phyloP scores from a whole-genome alignment of 1,140 invertebrate genomes.

The Triops cancriformis region DNA sequence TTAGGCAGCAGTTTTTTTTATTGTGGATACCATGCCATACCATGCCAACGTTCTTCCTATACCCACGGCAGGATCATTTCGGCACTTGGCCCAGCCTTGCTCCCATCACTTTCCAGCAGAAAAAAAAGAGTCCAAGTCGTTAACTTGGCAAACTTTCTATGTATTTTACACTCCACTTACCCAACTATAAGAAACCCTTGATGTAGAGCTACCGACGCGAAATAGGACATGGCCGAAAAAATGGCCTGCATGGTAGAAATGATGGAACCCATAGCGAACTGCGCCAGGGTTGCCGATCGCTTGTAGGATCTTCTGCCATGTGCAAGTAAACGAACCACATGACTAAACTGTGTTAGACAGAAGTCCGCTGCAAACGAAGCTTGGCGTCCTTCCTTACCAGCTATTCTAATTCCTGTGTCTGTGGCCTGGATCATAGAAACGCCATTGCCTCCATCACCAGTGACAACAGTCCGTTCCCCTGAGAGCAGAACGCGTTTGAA shows the following conservation, averaged over 20 bases:
- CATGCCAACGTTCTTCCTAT: too few relatives aligned
- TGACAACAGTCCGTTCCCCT: constrained; percentile 35
- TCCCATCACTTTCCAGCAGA: too few relatives aligned
- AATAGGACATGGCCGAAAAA: constrained; percentile 97
- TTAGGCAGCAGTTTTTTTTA: too few relatives aligned
- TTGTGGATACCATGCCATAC: too few relatives aligned
- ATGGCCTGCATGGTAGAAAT: constrained; percentile 99
- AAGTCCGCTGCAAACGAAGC: constrained; percentile 98
- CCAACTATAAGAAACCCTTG: constrained; percentile 98
- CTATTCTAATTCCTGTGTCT: constrained; percentile 93
- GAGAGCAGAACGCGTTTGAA: not conserved
- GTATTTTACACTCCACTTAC: constrained; percentile 42
- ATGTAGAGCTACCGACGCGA: constrained; percentile 93
- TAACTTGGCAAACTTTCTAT: constrained; percentile 21
- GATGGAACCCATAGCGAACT: constrained; percentile 98
- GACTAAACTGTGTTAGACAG: constrained; percentile 86
- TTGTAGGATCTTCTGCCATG: constrained; percentile 95
- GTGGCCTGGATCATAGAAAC: constrained; percentile 69
- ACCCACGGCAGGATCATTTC: too few relatives aligned
- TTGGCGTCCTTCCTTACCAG: constrained; percentile 76
- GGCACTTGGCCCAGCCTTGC: too few relatives aligned
- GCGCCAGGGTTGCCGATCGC: constrained; percentile 86
- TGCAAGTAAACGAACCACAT: constrained; percentile 77
- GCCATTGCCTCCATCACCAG: constrained; percentile 54
- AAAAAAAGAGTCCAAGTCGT: constrained; percentile 33